Percentiles rank a stretch among this genome's conserved stretches.
phyloP scores from a whole-genome alignment of 2,888 invertebrate genomes.

The Epistrophe eligans region DNA sequence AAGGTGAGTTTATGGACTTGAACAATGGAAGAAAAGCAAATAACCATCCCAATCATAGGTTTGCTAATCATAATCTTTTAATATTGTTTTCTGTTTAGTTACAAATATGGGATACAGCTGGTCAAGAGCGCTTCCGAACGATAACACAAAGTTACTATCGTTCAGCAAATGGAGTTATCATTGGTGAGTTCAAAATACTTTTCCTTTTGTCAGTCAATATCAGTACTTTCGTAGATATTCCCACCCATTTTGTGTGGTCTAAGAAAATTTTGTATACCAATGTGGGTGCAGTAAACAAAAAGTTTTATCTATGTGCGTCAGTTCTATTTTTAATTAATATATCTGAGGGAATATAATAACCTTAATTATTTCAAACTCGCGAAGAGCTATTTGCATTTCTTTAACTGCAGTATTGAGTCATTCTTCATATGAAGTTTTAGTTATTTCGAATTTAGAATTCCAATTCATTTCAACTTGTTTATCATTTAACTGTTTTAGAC shows the following conservation, averaged over 20 bases:
- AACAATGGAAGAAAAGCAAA: background rate
- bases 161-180: slow-evolving; percentile 97
- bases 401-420: slow-evolving; percentile 33
- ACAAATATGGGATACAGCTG: slow-evolving; percentile 99
- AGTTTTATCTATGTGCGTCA: slow-evolving; percentile 29
- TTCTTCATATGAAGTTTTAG: slow-evolving; percentile 11
- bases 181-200: slow-evolving; percentile 86
- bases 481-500: too few species aligned
- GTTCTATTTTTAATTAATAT: slow-evolving; percentile 55
- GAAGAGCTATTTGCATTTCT: background rate
- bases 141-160: slow-evolving; percentile 99
- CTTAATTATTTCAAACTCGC: slow-evolving; percentile 24
- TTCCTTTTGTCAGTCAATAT: background rate
- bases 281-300: slow-evolving; percentile 21
- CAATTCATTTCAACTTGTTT: slow-evolving; percentile 2
- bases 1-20: slow-evolving; percentile 87
- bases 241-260: slow-evolving; percentile 29
- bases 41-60: background rate
- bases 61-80: background rate
- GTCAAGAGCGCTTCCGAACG: slow-evolving; percentile 97
- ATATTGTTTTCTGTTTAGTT: slow-evolving; percentile 78
- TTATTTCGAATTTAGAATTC: background rate
- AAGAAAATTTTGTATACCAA: background rate
- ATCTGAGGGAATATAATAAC: background rate
- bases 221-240: background rate